phyloP scores from a whole-genome alignment of 2,113 vertebrate species.

The Ellobius talpinus region DNA sequence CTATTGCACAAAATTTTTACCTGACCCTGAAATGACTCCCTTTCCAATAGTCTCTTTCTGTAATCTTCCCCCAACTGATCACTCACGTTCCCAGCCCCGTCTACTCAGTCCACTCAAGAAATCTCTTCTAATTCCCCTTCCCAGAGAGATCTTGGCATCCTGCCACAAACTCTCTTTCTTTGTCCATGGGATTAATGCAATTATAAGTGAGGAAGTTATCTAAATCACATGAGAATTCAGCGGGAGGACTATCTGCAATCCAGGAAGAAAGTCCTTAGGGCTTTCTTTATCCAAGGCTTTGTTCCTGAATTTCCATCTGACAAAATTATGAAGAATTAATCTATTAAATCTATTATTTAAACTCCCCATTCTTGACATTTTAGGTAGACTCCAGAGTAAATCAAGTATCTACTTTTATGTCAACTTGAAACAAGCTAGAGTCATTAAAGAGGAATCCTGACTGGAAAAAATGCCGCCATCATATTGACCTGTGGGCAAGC shows the following conservation, averaged over 20 bases:
- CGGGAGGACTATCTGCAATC: no score
- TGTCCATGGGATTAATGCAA: neutral
- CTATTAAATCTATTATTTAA: neutral
- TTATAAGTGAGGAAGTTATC: neutral
- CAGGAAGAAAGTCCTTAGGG: neutral
- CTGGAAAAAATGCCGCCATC: neutral
- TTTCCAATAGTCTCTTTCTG: neutral
- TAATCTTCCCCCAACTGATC: neutral
- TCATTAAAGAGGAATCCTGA: neutral
- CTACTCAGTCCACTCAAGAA: neutral
- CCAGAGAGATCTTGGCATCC: neutral
- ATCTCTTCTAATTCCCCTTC: neutral
- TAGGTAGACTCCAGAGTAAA: neutral
- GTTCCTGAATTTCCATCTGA: no score
- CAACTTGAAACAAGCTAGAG: neutral
- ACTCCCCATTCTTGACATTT: neutral
- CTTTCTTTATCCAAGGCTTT: neutral
- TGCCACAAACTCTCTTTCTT: neutral
- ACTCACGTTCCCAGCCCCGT: neutral
- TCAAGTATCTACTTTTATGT: neutral
- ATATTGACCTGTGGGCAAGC: neutral
- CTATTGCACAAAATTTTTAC: neutral
- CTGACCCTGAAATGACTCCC: neutral
- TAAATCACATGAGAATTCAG: neutral
- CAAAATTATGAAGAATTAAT: neutral